A percentile compares a stretch with the other conserved stretches of the same genome.
Evolutionary conservation across 2,113 vertebrate species (phyloP).

Genomic region (Oryzias javanicus): DNA sequence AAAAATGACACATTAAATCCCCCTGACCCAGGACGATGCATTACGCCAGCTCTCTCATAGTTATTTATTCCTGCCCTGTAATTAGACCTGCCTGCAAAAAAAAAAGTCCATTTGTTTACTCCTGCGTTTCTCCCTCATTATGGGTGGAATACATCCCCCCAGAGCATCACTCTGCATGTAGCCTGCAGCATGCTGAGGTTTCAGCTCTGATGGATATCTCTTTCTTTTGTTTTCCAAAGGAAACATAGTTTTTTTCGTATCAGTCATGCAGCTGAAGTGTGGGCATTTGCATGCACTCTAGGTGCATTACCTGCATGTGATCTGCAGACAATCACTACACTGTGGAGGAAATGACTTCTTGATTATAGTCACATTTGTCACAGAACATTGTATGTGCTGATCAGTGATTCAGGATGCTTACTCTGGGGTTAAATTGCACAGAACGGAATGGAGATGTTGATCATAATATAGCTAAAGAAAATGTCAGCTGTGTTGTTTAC

Average conservation of each 20-base stretch:
- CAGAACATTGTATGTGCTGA: not conserved
- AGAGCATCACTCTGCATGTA: conserved; percentile 61
- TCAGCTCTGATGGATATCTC: conserved; percentile 52
- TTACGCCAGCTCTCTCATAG: conserved; percentile 58
- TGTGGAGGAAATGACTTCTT: conserved; percentile 7
- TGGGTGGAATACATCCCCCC: conserved; percentile 56
- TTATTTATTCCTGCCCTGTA: conserved; percentile 71
- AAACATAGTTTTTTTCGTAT: conserved; percentile 32
- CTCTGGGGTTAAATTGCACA: not conserved
- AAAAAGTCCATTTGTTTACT: conserved; percentile 72
- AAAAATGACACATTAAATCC: conserved; percentile 59
- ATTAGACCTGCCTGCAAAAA: conserved; percentile 62
- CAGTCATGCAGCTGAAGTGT: conserved; percentile 18
- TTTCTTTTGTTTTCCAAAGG: conserved; percentile 45
- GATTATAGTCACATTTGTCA: conserved; percentile 9
- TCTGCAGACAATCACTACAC: not conserved
- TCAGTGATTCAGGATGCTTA: not conserved
- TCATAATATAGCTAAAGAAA: no score
- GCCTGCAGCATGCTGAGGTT: conserved; percentile 40
- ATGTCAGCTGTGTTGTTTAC: not conserved
- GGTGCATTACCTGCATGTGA: conserved; percentile 8
- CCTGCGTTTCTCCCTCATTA: conserved; percentile 70
- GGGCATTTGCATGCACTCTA: conserved; percentile 30
- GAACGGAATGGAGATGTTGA: not conserved
- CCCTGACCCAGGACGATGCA: conserved; percentile 61